Evolutionary conservation across 2,113 vertebrate species (phyloP).

Genomic region (Perognathus longimembris): DNA sequence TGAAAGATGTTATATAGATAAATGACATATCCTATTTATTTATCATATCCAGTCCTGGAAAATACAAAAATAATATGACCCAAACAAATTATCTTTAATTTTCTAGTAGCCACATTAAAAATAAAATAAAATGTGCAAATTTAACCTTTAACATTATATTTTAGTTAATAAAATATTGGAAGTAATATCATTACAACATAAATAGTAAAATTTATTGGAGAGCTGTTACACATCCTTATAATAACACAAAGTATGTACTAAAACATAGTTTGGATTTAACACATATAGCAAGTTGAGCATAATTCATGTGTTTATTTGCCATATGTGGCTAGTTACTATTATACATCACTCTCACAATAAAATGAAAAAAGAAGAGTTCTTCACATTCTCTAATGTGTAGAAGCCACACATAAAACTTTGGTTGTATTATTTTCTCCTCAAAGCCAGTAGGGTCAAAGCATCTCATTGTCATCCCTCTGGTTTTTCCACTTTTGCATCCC

Average conservation of each 20-base stretch:
- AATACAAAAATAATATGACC: constrained; percentile 29
- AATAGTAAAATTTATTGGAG: background rate
- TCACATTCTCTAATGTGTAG: background rate
- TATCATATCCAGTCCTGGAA: background rate
- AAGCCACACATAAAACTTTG: background rate
- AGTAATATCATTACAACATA: constrained; percentile 14
- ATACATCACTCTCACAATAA: too few relatives aligned
- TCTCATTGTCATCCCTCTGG: background rate
- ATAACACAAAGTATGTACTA: background rate
- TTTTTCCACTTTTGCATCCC: background rate
- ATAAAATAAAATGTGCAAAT: constrained; percentile 3
- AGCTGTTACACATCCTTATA: constrained; percentile 10
- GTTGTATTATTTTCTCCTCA: background rate
- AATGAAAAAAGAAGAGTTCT: background rate
- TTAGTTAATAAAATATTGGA: constrained; percentile 19
- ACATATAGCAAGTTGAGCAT: background rate
- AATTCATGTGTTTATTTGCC: background rate
- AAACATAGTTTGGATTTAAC: background rate
- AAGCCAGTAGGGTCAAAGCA: background rate
- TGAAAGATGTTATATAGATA: background rate
- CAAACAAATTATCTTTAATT: background rate
- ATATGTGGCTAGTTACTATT: background rate
- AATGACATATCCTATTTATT: background rate
- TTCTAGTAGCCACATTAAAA: background rate
- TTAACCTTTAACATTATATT: constrained; percentile 17